phyloP scores from a whole-genome alignment of 2,797 vertebrate species.

The Meriones psammophilus region DNA sequence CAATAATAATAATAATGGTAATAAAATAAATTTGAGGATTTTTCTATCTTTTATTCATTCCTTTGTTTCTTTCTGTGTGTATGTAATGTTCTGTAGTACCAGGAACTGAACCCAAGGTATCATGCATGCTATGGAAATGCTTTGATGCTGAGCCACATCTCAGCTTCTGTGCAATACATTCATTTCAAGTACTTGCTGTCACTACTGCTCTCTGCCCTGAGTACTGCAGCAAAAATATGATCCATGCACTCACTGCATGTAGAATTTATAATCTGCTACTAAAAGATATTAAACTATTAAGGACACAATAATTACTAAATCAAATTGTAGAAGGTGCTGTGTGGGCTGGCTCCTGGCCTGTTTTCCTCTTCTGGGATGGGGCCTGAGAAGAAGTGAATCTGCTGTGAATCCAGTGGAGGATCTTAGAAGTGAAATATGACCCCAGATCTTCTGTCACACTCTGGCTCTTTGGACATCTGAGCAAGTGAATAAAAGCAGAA shows the following conservation, averaged over 20 bases:
- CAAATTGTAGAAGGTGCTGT: not conserved
- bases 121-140: not conserved
- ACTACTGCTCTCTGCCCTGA: not conserved
- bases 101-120: not conserved
- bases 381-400: not conserved
- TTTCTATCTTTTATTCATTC: too few relatives aligned
- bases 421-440: not conserved
- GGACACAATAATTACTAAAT: not conserved
- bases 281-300: constrained; percentile 36
- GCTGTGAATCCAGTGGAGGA: not conserved
- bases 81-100: not conserved
- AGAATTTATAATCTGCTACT: not conserved
- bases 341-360: not conserved
- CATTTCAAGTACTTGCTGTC: not conserved
- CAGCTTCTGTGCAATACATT: not conserved
- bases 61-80: not conserved
- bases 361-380: not conserved
- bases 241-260: not conserved
- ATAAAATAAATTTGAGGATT: not conserved
- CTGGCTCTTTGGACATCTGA: constrained; percentile 43
- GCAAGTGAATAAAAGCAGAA: not conserved
- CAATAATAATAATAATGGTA: not conserved
- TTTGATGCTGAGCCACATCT: not conserved
- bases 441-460: not conserved
- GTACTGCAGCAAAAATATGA: not conserved